Base-by-base conservation (phyloP, 2,888 invertebrate genomes). In the Apamea monoglypha region DNA sequence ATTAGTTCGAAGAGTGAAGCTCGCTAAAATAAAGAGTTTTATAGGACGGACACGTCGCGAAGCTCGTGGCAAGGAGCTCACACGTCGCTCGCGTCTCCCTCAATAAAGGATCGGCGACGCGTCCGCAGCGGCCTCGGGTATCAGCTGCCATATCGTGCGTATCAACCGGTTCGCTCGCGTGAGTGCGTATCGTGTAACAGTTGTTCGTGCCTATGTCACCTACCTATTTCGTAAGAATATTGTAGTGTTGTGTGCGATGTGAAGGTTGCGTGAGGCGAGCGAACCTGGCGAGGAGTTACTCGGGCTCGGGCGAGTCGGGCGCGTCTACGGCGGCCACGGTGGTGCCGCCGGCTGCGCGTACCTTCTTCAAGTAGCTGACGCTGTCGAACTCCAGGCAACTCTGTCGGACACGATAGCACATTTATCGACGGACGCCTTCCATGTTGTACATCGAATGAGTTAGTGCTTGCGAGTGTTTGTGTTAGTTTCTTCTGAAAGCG, bases 301-400 rank as follows among this genome's bases (percentile, higher is more conserved):
- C 97, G 21, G 97, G 96, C 91, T 97, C 97, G 85, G 97, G 96
- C 88, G 97, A 97, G 92, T 97, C 96, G 79, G 96, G 95, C 91
- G 95, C 95, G 94, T 97, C 97, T 85, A 93, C 94, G 32, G 95
- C 94, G 88, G 93, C 94, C 88, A 95, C 92, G 83, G 95, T 94
- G 86, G 95, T 95, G 85, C 93, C 94, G 89, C 93, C 96, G 88
- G 95, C 96, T 67, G 95, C 95, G 76, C 95, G 95, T 84, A 94
- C 96, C 91, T 94, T 95, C 95, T 94, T 95, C 95, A 97, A 89
- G 95, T 97, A 97, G 92, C 94, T 94, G 90, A 90, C 96, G 94
- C 96, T 96, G 95, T 97, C 96, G 96, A 97, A 97, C 94, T 97
- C 96, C 95, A 97, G 94, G 95, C 97, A 97, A 91, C 92, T 95